phyloP scores from a whole-genome alignment of 2,113 vertebrate species.

The Solea senegalensis region DNA sequence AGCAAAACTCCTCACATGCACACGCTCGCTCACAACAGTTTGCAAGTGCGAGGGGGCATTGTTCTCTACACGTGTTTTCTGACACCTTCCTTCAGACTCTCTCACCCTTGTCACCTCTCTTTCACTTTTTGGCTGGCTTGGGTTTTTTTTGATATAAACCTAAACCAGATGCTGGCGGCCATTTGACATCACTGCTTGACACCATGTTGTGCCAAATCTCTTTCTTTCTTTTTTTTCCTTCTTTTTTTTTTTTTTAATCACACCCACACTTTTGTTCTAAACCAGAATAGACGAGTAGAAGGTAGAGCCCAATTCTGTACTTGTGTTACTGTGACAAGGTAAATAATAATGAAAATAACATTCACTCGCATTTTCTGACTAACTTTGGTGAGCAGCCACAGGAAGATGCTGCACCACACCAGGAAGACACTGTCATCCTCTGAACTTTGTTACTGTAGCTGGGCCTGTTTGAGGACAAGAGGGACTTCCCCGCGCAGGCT shows the following conservation, averaged over 20 bases:
- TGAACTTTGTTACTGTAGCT: constrained; percentile 63
- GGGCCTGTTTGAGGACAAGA: constrained; percentile 49
- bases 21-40: constrained; percentile 63
- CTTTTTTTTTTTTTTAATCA: constrained; percentile 1
- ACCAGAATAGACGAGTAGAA: constrained; percentile 27
- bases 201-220: constrained; percentile 34
- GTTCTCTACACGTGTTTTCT: constrained; percentile 68
- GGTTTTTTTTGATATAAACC: constrained; percentile 33
- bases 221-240: constrained; percentile 8
- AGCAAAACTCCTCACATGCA: constrained; percentile 68
- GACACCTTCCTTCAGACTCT: constrained; percentile 54
- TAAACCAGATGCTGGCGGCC: constrained; percentile 34
- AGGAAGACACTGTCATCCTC: constrained; percentile 64
- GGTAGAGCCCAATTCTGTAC: constrained; percentile 20
- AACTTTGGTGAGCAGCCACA: constrained; percentile 50
- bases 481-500: constrained; percentile 69
- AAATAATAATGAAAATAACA: constrained; percentile 3
- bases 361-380: constrained; percentile 20
- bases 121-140: constrained; percentile 49
- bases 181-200: constrained; percentile 37
- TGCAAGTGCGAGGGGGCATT: constrained; percentile 62
- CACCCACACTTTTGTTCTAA: constrained; percentile 36
- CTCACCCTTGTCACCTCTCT: constrained; percentile 43
- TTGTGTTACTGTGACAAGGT: constrained; percentile 8
- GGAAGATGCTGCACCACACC: constrained; percentile 66